phyloP scores from a whole-genome alignment of 2,888 invertebrate species.

The Xestia c-nigrum region DNA sequence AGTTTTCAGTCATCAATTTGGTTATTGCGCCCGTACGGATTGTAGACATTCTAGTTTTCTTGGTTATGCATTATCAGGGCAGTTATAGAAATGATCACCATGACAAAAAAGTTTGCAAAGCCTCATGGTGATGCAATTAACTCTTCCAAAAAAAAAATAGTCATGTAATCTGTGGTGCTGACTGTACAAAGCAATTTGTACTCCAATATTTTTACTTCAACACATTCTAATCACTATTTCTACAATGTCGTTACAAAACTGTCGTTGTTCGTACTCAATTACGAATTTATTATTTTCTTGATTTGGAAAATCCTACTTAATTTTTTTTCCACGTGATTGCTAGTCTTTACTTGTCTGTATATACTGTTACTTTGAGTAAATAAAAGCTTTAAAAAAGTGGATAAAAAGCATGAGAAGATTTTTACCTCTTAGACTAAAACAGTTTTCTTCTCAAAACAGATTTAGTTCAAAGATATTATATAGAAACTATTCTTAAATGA shows the following conservation, averaged over 20 bases:
- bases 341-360: background rate
- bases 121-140: background rate
- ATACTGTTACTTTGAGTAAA: background rate
- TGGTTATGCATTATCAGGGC: no score
- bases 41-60: background rate
- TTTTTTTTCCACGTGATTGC: background rate
- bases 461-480: background rate
- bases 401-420: background rate
- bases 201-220: background rate
- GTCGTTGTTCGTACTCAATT: slow-evolving; percentile 7
- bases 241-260: slow-evolving; percentile 28
- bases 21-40: background rate
- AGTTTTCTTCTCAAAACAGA: background rate
- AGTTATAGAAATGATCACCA: background rate
- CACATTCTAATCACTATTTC: slow-evolving; percentile 21
- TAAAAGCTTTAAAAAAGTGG: background rate
- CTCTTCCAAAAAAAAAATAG: background rate
- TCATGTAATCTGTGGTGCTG: background rate
- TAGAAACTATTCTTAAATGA: background rate
- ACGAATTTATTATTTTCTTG: slow-evolving; percentile 11
- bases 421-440: background rate
- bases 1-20: background rate
- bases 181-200: slow-evolving; percentile 34
- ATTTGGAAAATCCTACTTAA: slow-evolving; percentile 1
- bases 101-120: background rate